These are phyloP conservation scores for Phalera bucephala DNA, from an alignment of 2,888 invertebrate species.

Conservation along the genomic window DNA sequence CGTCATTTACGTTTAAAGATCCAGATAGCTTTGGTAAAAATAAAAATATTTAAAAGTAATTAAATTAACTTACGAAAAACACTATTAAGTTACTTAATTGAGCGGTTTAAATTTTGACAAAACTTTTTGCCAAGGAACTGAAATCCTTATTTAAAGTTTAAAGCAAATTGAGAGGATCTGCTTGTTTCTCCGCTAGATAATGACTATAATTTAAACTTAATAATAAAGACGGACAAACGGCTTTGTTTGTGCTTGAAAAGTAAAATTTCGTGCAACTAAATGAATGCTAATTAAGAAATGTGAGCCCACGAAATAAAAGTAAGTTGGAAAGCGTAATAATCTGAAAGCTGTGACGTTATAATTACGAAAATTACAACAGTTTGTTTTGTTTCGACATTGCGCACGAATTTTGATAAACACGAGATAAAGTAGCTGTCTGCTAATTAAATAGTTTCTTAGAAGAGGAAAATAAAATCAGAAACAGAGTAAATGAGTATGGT, in stretches of 20 bases:
- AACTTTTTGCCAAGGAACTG: constrained; percentile 53
- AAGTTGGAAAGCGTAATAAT: constrained; percentile 54
- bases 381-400: too few species aligned
- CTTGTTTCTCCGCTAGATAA: constrained; percentile 69
- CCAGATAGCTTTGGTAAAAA: too few species aligned
- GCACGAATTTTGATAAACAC: too few species aligned
- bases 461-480: too few species aligned
- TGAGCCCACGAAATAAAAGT: constrained; percentile 55
- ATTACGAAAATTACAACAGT: constrained; percentile 37
- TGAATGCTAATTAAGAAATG: constrained; percentile 71
- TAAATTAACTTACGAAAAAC: too few species aligned
- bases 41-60: too few species aligned
- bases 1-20: too few species aligned
- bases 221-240: constrained; percentile 74
- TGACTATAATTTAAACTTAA: constrained; percentile 77
- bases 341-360: constrained; percentile 41
- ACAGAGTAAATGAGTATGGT: too few species aligned
- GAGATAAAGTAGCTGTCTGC: too few species aligned
- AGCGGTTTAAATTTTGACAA: too few species aligned
- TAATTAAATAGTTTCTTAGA: too few species aligned
- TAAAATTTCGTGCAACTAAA: constrained; percentile 67
- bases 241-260: constrained; percentile 74
- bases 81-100: too few species aligned
- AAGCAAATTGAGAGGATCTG: constrained; percentile 52
- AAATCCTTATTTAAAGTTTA: constrained; percentile 55